Evolutionary conservation across 35 echinoderm and acorn worm genomes (phyloP).

Genomic region (Patiria miniata): DNA sequence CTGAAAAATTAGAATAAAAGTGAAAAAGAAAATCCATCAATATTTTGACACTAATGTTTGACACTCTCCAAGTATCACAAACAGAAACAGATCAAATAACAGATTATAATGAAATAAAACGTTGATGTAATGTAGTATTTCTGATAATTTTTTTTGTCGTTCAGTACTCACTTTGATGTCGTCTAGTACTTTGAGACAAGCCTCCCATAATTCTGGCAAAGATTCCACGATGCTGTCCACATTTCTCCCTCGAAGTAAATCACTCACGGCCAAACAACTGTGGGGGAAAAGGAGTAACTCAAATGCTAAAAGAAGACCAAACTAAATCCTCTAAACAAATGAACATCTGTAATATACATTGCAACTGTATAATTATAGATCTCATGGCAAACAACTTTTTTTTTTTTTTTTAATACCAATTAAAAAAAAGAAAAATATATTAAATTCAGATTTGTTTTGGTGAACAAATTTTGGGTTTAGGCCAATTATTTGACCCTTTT

Average conservation of each 20-base stretch:
- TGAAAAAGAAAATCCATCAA: background rate
- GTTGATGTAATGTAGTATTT: no score
- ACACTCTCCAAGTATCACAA: background rate
- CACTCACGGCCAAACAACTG: constrained; percentile 81
- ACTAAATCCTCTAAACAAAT: background rate
- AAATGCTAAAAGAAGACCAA: background rate
- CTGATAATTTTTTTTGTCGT: background rate
- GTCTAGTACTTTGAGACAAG: constrained; percentile 80
- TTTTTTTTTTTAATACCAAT: no score
- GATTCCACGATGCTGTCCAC: constrained; percentile 78
- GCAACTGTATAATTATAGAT: no score
- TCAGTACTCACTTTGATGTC: constrained; percentile 83
- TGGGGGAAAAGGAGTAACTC: background rate
- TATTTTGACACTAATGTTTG: no score
- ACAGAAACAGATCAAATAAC: no score
- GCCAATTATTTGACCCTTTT: no score
- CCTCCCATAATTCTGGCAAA: constrained; percentile 85
- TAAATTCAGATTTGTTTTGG: no score
- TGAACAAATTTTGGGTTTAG: no score
- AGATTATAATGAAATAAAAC: no score
- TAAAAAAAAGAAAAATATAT: no score
- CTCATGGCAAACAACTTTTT: no score
- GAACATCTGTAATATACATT: no score
- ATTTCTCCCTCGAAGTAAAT: constrained; percentile 78
- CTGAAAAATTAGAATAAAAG: constrained; percentile 50